Evolutionary conservation across 1,140 invertebrate species (phyloP), one percentile per base, ranked within the genome.

Genomic region (Anoplolepis gracilipes): DNA sequence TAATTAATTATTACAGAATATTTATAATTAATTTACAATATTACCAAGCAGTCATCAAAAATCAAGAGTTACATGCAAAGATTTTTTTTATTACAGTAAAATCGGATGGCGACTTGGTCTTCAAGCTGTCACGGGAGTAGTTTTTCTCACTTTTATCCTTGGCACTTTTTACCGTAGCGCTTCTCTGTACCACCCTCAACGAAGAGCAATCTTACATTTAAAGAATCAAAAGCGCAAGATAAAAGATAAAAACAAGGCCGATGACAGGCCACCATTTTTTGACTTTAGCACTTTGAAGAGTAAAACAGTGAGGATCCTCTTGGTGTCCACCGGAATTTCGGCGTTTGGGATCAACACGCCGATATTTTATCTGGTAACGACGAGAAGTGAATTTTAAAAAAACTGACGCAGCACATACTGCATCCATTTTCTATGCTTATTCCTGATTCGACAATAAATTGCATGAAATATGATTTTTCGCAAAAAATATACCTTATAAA

Each of bases 151-250:
- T 0, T 98, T 98, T 93, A 97, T 99, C 90, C 95, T 98, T 11
- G 98, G 98, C 25, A 98, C 97, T 2, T 98, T 98, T 94, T 98
- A 98, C 93, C 96, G 98, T 22, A 98, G 98, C 10, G 98, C 98
- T 0, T 98, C 98, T 0, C 95, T 99, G 0, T 99, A 99, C 91
- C 98, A 99, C 94, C 98, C 98, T 0, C 98, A 98, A 92, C 93
- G 98, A 84, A 96, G 98, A 62, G 98, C 98, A 39, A 98, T 99
- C 88, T 95, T 98, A 22, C 98, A 98, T 92, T 96, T 99, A 77
- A 99, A 99, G 93, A 98, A 98, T 92, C 98, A 98, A 94, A 98
- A 98, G 91, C 95, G 97, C 69, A 98, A 98, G 93, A 96, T 97
- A 93, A 97, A 97, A 90, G 97, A 97, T 89, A 97, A 97, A 87